Evolutionary conservation across 2,888 invertebrate species (phyloP), one percentile per base, ranked within the genome.

Genomic region (Stictocephala bisonia): DNA sequence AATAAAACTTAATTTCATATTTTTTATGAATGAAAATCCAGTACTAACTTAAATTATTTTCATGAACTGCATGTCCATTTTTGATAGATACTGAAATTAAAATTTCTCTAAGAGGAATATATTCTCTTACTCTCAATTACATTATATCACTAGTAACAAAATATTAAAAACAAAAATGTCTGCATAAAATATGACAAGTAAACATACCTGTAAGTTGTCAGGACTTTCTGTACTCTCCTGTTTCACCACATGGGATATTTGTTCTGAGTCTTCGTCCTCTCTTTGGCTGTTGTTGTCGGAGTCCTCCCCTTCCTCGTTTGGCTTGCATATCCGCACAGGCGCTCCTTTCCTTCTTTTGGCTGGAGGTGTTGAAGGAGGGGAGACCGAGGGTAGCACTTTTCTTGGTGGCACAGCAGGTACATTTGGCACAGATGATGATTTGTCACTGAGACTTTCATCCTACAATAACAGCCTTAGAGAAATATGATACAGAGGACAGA

Each of bases 301-400:
- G 24, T 48, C 78, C 15, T 72, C 76, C 11, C 72, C 71, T 1
- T 69, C 76, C 26, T 76, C 77, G 13, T 76, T 77, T 9, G 74
- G 74, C 41, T 78, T 78, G 22, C 77, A 76, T 40, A 78, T 76
- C 35, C 78, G 69, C 26, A 77, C 77, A 3, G 80, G 80, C 18
- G 79, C 77, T 6, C 78, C 75, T 73, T 80, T 80, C 74, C 78
- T 78, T 68, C 80, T 74, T 67, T 80, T 80, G 1, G 69, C 68
- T 1, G 77, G 74, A 1, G 73, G 67, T 0, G 73, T 69, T 31
- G 69, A 51, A 3, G 73, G 67, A 6, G 73, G 73, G 15, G 73
- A 73, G 11, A 51, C 53, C 0, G 73, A 69, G 24, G 68, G 60
- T 18, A 51, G 51, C 18, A 53, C 26, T 51, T 69, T 69, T 9